Base-by-base conservation (phyloP, 2,797 vertebrate genomes). In the Leptoclinus maculatus region DNA sequence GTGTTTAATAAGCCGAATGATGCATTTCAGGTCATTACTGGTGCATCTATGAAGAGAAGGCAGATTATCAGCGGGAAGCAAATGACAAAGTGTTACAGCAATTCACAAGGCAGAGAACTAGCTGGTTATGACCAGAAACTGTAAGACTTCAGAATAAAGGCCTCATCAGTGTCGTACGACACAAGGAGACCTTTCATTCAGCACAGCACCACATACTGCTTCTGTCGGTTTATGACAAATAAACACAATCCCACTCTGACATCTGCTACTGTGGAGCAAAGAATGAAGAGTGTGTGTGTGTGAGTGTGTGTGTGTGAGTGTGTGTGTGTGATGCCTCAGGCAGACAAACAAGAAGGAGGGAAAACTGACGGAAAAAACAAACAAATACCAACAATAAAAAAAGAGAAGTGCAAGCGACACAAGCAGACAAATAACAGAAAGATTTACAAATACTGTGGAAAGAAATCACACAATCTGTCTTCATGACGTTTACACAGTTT, bases 1-100 rank as follows among this genome's bases (percentile, higher is more conserved):
- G 0, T 99, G 98, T 76, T 99, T 99, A 64, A 99, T 97, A 2
- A 99, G 94, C 60, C 98, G 94, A 77, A 99, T 94, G 91, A 98
- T 96, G 84, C 98, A 99, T 85, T 99, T 99, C 65, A 99, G 94
- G 94, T 99, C 98, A 0, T 99, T 99, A 66, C 96, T 95, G 0
- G 98, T 99, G 84, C 97, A 99, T 91, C 98, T 99, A 84, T 17
- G 2, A 0, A 12, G 57, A 83, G 17, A 25, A 45, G 9, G 8
- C 13, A 45, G 17, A 36, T 73, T 5, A 49, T 63, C 11, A 63
- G 3, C 19, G 7, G 10, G 49, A 25, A 45, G 32, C 11, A 38
- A 34, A 68, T 45, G 13, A 14, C n/a, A 7, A 5, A 34, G 39
- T 29, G 21, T 43, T 11, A 45, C 2, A 66, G 39, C 7, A n/a